Evolutionary conservation across 2,797 vertebrate genomes (phyloP).

Genomic region (Thalassophryne amazonica): DNA sequence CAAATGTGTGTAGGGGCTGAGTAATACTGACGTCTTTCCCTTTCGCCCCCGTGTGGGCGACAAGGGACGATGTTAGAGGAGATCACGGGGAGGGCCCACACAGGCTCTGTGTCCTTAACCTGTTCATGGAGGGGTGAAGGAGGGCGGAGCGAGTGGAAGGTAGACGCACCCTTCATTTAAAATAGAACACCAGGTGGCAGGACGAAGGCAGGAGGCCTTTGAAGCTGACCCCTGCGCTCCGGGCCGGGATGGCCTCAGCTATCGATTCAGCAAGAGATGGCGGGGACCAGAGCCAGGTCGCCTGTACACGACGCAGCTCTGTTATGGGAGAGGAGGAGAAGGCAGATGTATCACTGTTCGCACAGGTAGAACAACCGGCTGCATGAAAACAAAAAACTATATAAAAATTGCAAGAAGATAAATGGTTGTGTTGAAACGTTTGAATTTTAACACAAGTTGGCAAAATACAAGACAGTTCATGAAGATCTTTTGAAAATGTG

Average conservation of each 20-base stretch:
- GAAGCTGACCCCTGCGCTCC: constrained; percentile 74
- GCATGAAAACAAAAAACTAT: constrained; percentile 41
- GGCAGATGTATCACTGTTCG: constrained; percentile 28
- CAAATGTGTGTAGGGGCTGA: constrained; percentile 49
- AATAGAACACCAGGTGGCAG: constrained; percentile 70
- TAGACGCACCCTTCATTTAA: constrained; percentile 40
- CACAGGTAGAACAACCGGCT: constrained; percentile 54
- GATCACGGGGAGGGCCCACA: constrained; percentile 62
- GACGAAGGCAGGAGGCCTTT: constrained; percentile 74
- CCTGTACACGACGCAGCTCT: constrained; percentile 48
- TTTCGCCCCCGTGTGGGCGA: constrained; percentile 45
- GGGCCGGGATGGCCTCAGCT: constrained; percentile 49
- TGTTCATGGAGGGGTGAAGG: constrained; percentile 44
- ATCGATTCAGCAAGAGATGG: constrained; percentile 68
- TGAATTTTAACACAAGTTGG: too few relatives aligned
- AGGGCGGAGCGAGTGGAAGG: constrained; percentile 38
- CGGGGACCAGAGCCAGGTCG: constrained; percentile 68
- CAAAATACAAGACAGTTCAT: constrained; percentile 4
- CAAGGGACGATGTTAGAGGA: constrained; percentile 40
- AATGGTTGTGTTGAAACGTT: too few relatives aligned
- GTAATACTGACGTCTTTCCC: constrained; percentile 65
- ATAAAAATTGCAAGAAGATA: constrained; percentile 27
- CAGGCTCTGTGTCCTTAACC: constrained; percentile 62
- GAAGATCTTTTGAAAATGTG: constrained; percentile 2
- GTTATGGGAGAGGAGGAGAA: constrained; percentile 42